Base-by-base conservation (phyloP, 2,888 invertebrate genomes). In the Beris chalybata region DNA sequence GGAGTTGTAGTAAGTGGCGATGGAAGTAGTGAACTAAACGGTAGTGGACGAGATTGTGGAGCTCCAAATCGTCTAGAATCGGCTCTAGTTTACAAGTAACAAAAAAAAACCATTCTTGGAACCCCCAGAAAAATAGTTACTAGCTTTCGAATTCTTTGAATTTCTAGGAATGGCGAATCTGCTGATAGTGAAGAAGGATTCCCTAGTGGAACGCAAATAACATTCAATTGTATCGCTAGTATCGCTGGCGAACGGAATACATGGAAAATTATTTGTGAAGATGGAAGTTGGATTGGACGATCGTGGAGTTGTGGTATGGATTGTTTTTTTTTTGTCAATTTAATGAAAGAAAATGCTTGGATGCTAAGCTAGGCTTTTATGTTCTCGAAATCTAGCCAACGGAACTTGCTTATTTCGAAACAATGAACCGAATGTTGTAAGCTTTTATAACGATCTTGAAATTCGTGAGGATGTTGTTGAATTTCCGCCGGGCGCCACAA, bases 231-330 rank as follows among this genome's bases (percentile, higher is more conserved):
- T 76, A 91, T 92, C 71, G 89, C 89, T 1, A 89, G 89, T 70
- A 88, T 90, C 52, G 89, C 91, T 82, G 91, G 90, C 0, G 92
- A 92, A 79, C 88, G 89, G 74, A 90, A 89, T 31, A 90, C 91
- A 0, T 93, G 93, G 93, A 89, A 90, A 72, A 88, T 93, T 30
- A 87, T 90, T 65, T 93, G 93, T 74, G 91, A 92, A 75, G 89
- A 92, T 73, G 93, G 93, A 0, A 87, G 85, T 71, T 93, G 93
- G 93, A 87, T 91, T 68, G 93, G 92, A 29, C 85, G 90, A 74
- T 89, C 91, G 59, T 86, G 89, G 67, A 89, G 87, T 73, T 92
- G 92, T 77, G 92, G 92, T 92, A 78, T 81, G 84, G 13, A 38
- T 38, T 2, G 5, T 12, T 56, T 9, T 15, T 13, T 12, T 56